Evolutionary conservation across 2,113 vertebrate species (phyloP), one percentile per base, ranked within the genome.

Genomic region (Condylura cristata): DNA sequence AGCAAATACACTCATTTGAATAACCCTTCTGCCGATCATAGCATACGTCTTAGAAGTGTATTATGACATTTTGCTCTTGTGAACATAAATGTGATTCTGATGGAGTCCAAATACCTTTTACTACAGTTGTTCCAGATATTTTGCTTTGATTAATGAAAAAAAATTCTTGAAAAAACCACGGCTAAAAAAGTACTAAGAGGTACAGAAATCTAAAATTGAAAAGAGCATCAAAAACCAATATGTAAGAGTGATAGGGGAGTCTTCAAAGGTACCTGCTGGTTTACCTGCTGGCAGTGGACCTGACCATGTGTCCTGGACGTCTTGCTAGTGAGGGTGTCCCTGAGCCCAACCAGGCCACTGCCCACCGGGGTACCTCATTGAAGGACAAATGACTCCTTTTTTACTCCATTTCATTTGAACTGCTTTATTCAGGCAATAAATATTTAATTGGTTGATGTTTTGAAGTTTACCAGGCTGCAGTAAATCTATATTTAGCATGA

Each of bases 401-500:
- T 1, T 32, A 39, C 72, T 86, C 90, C 34, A 39, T 79, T 90
- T 91, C 60, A 32, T 89, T 89, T 80, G 13, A 78, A 80, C 65
- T 66, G 48, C 86, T 96, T 96, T 83, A 94, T 65, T 75, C 60
- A 76, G 53, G 60, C 80, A 90, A 84, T 84, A 91, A 94, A 93
- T 94, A 91, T 86, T 95, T 97, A 89, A 94, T 90, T 90, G 84
- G 51, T 71, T 79, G 84, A 91, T 89, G 48, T 86, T 94, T 95
- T 91, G 86, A 91, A 94, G 87, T 96, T 94, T 91, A 87, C 63
- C 53, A 94, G 76, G 22, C 87, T 90, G 14, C 18, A 58, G n/a
- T 92, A 80, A 87, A 87, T 89, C 79, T 96, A 86, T 93, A 94
- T 93, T 95, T 96, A 96, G 92, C 48, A 18, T 48, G 93, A 94